Conservation (phyloP, 2,797 vertebrate genomes). For the Fringilla coelebs region DNA sequence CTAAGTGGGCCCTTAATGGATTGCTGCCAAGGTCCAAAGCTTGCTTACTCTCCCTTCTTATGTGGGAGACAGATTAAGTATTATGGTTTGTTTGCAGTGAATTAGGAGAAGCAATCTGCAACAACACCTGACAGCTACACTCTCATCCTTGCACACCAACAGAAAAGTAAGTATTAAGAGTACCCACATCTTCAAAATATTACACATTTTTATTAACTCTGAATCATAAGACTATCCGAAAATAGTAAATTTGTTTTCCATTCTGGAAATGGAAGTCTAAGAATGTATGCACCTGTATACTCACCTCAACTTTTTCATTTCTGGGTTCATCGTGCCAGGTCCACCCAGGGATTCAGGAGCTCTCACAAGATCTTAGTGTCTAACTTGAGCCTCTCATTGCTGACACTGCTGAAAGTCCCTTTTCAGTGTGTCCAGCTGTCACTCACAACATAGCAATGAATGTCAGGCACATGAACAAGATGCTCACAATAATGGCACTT, state of each 20-base stretch:
- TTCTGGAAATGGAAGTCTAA: not conserved
- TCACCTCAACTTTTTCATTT: not conserved
- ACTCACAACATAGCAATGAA: fast-evolving
- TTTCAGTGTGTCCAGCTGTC: not conserved
- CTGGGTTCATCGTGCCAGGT: not conserved
- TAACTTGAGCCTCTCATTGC: fast-evolving
- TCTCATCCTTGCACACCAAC: not conserved
- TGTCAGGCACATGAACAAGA: not conserved
- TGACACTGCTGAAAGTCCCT: not conserved
- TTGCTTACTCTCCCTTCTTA: not conserved
- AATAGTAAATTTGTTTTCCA: not conserved
- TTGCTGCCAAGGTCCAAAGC: not conserved
- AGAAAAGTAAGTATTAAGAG: not conserved
- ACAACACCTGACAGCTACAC: not conserved
- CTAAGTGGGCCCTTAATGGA: not conserved
- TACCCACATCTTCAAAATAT: not conserved
- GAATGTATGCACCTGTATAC: not conserved
- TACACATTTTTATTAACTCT: not conserved
- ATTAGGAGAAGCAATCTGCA: not conserved
- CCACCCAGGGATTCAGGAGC: not conserved
- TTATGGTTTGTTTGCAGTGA: not conserved
- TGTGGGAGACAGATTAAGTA: not conserved
- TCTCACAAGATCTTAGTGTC: not conserved
- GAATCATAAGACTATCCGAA: fast-evolving
- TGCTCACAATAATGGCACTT: not conserved